Evolutionary conservation across 2,797 vertebrate species (phyloP).

Genomic region (Notamacropus eugenii): DNA sequence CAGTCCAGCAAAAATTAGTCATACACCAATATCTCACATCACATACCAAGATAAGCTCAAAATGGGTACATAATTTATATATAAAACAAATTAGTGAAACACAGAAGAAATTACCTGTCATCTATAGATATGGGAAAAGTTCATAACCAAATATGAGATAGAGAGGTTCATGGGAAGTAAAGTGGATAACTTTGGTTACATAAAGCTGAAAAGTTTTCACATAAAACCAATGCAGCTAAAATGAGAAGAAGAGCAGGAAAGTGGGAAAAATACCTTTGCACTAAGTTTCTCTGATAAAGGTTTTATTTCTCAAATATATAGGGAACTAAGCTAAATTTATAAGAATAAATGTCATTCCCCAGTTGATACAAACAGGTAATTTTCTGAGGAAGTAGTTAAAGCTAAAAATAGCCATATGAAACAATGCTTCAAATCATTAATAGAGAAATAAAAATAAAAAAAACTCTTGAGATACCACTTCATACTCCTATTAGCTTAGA

Average conservation of each 20-base stretch:
- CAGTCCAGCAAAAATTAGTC: background rate
- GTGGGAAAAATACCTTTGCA: background rate
- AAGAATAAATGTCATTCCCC: background rate
- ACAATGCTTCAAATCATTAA: background rate
- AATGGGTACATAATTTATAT: background rate
- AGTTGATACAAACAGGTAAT: background rate
- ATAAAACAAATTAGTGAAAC: background rate
- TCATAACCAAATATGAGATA: background rate
- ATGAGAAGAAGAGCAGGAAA: background rate
- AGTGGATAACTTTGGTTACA: background rate
- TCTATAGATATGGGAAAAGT: background rate
- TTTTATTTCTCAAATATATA: background rate
- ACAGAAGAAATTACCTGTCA: background rate
- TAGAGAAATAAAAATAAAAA: background rate
- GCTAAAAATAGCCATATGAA: background rate
- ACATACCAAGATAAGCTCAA: background rate
- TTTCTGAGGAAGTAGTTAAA: background rate
- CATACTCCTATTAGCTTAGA: background rate
- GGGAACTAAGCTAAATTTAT: background rate
- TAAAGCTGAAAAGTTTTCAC: background rate
- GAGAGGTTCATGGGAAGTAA: background rate
- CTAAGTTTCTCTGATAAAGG: background rate
- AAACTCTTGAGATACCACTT: background rate
- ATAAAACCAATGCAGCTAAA: background rate
- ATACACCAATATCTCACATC: background rate